Evolutionary conservation across 1,140 invertebrate genomes (phyloP).

Genomic region (Lepidostoma basale): DNA sequence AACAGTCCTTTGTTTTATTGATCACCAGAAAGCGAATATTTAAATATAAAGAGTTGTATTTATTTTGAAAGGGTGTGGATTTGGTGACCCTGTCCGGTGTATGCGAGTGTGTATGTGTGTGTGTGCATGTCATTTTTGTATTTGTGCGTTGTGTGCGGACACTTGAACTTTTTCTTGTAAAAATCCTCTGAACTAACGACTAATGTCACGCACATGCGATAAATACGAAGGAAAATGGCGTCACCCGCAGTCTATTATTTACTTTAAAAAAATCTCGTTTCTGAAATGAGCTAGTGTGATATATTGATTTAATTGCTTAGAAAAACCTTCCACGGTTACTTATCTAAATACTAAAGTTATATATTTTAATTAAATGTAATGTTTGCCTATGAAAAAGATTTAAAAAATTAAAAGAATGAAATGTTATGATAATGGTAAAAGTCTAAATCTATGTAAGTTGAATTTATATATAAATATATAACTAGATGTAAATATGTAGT

Average conservation of each 20-base stretch:
- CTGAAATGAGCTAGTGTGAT: slow-evolving; percentile 47
- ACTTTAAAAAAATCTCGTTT: slow-evolving; percentile 45
- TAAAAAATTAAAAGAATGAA: slow-evolving; percentile 43
- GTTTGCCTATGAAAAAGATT: slow-evolving; percentile 44
- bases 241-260: slow-evolving; percentile 32
- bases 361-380: slow-evolving; percentile 46
- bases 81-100: slow-evolving; percentile 15
- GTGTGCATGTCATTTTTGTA: slow-evolving; percentile 17
- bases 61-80: not conserved
- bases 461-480: slow-evolving; percentile 45
- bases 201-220: slow-evolving; percentile 1
- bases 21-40: no score
- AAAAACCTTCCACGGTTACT: slow-evolving; percentile 42
- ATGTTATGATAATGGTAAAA: slow-evolving; percentile 46
- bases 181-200: not conserved
- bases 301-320: slow-evolving; percentile 46
- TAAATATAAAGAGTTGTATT: not conserved
- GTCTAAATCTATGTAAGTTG: slow-evolving; percentile 47
- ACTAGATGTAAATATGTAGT: slow-evolving; percentile 46
- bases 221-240: slow-evolving; percentile 14
- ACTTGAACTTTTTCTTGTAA: not conserved
- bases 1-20: no score
- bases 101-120: slow-evolving; percentile 7
- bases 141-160: not conserved
- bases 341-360: slow-evolving; percentile 42